Percentiles rank a stretch among this genome's conserved stretches.
Evolutionary conservation across 2,888 invertebrate genomes (phyloP).

Genomic region (Glyphotaelius pellucidus): DNA sequence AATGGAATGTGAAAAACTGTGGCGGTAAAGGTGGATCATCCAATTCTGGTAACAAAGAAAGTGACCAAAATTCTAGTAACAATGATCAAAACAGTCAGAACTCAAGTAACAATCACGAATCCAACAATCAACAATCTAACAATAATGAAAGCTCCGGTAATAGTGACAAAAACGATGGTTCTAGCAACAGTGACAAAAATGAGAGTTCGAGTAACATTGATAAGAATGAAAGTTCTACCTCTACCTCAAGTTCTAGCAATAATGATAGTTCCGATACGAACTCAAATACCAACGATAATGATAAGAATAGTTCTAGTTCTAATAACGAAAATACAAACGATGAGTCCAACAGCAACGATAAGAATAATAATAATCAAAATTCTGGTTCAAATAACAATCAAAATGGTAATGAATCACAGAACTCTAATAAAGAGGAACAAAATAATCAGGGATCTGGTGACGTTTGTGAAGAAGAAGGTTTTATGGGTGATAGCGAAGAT

Average conservation of each 20-base stretch:
- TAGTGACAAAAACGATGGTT: slow-evolving; percentile 48
- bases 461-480: slow-evolving; percentile 75
- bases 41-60: slow-evolving; percentile 21
- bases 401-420: slow-evolving; percentile 58
- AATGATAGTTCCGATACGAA: slow-evolving; percentile 58
- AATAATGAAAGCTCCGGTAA: slow-evolving; percentile 56
- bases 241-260: slow-evolving; percentile 44
- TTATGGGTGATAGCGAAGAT: slow-evolving; percentile 73
- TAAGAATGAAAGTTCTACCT: slow-evolving; percentile 35
- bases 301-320: not conserved
- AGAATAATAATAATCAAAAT: slow-evolving; percentile 56
- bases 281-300: no score
- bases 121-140: slow-evolving; percentile 61
- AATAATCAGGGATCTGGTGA: slow-evolving; percentile 67
- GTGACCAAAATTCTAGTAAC: slow-evolving; percentile 60
- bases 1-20: slow-evolving; percentile 78
- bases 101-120: slow-evolving; percentile 53
- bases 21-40: slow-evolving; percentile 63
- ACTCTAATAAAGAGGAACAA: slow-evolving; percentile 15
- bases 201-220: slow-evolving; percentile 63
- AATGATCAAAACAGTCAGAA: slow-evolving; percentile 19
- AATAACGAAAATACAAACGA: slow-evolving; percentile 29
- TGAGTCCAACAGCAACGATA: slow-evolving; percentile 22
- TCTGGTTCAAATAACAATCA: slow-evolving; percentile 58
- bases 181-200: slow-evolving; percentile 57